Evolutionary conservation across 2,888 invertebrate species (phyloP).

Genomic region (Lochmaea crataegi): DNA sequence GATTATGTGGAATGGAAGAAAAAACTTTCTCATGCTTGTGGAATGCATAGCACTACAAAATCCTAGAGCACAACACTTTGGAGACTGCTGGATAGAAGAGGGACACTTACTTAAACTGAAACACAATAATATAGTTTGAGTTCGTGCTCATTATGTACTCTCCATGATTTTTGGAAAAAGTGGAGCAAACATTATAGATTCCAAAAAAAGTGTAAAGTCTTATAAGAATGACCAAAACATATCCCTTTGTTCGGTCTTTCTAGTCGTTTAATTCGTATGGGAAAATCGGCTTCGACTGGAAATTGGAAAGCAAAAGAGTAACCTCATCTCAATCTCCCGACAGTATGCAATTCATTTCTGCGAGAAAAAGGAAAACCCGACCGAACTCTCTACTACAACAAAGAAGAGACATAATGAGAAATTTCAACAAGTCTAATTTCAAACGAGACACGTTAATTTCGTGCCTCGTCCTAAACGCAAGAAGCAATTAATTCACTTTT

Average conservation of each 20-base stretch:
- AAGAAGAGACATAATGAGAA: constrained; percentile 59
- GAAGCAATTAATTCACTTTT: constrained; percentile 67
- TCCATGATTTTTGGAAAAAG: too few relatives aligned
- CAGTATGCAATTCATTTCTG: constrained; percentile 21
- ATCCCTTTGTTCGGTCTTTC: not conserved
- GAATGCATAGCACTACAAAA: too few relatives aligned
- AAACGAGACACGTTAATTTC: constrained; percentile 59
- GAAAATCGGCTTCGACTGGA: not conserved
- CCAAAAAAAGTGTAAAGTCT: too few relatives aligned
- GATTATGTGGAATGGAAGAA: too few relatives aligned
- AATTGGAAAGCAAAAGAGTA: constrained; percentile 17
- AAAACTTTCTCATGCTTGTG: too few relatives aligned
- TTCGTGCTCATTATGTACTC: too few relatives aligned
- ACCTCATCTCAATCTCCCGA: constrained; percentile 29
- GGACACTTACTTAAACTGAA: too few relatives aligned
- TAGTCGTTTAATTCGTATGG: not conserved
- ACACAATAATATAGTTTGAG: too few relatives aligned
- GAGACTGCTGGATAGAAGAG: too few relatives aligned
- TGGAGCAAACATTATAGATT: too few relatives aligned
- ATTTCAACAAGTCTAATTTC: constrained; percentile 61
- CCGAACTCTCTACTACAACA: constrained; percentile 16
- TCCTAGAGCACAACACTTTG: too few relatives aligned
- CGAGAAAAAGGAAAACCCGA: constrained; percentile 20
- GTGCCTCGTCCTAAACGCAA: constrained; percentile 61
- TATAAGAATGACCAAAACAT: too few relatives aligned